Evolutionary conservation across 2,888 invertebrate genomes (phyloP), one percentile per base, ranked within the genome.

Genomic region (Polylopha cassiicola): DNA sequence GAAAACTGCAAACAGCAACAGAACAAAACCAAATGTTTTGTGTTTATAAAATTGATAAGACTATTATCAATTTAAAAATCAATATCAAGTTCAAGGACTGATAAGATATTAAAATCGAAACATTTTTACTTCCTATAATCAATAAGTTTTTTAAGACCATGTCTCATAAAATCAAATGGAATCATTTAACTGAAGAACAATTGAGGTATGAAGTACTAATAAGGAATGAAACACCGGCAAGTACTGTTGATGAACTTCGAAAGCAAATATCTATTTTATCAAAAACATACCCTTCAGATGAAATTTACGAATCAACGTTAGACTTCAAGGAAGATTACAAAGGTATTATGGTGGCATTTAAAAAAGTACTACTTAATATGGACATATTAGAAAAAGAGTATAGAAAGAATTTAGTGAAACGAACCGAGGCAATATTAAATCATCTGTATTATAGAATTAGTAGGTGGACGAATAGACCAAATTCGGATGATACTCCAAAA

Each of bases 291-390:
- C 29, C 18, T 2, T 16, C 18, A 2, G 3, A 18, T 11, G 29
- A 18, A 6, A 5, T 29, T 4, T 18, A 17, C 9, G 18, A 11
- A 18, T 29, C 29, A 6, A 7, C 18, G 3, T n/a, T 11, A 10
- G 8, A n/a, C 11, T 29, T 29, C 5, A 18, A 29, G 3, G 29
- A 29, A 18, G 29, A 29, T 9, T 29, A 29, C n/a, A n/a, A 11
- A 18, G 18, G 18, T 4, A 29, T 29, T n/a, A 11, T 18, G 1
- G 18, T 18, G 17, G 18, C 29, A 11, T 1, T 29, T 7, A 29
- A 29, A 29, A 29, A 10, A 4, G n/a, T 29, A 3, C 17, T 6
- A n/a, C 17, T 18, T 10, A 29, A 29, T n/a, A 29, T 18, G 8
- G 18, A 29, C 9, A n/a, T 11, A 1, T 5, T 29, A 1, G 7